Conservation (phyloP, 2,888 invertebrate genomes). For the Halocaridina rubra region DNA sequence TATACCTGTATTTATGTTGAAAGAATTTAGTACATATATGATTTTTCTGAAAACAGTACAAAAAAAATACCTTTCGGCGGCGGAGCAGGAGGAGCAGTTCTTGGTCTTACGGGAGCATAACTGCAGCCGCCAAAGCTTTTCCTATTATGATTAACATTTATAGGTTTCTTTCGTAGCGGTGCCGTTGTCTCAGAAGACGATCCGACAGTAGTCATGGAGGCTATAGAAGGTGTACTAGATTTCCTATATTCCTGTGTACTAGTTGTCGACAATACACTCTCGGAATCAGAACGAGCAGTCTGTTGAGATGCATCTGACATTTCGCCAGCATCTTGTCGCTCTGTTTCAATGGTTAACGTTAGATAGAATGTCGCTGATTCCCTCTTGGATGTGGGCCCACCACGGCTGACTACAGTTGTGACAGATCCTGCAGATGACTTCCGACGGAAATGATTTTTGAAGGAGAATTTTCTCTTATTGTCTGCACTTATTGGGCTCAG, state of each 20-base stretch:
- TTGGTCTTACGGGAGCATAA: conserved; percentile 37
- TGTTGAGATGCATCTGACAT: conserved; percentile 46
- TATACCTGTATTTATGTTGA: too few species aligned
- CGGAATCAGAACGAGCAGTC: conserved; percentile 39
- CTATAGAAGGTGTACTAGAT: conserved; percentile 44
- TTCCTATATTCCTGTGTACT: conserved; percentile 21
- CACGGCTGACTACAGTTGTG: conserved; percentile 17
- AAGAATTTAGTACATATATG: too few species aligned
- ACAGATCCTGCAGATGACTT: conserved; percentile 53
- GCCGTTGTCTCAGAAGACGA: conserved; percentile 10
- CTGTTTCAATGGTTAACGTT: conserved; percentile 73
- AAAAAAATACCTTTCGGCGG: conserved; percentile 57
- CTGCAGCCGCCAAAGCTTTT: conserved; percentile 31
- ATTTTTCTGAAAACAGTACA: too few species aligned
- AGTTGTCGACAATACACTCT: conserved; percentile 24
- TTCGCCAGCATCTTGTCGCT: conserved; percentile 69
- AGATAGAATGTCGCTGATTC: conserved; percentile 77
- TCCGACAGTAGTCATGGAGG: conserved; percentile 26
- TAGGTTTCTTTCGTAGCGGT: not conserved
- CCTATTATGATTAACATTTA: not conserved
- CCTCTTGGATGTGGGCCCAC: conserved; percentile 70
- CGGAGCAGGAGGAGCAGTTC: conserved; percentile 61
- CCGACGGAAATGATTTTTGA: conserved; percentile 69
- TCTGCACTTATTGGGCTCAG: conserved; percentile 47
- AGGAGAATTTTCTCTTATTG: conserved; percentile 69